These are phyloP conservation scores for Tiliacea citrago DNA, from an alignment of 2,888 invertebrate genomes.

Conservation along the genomic window DNA sequence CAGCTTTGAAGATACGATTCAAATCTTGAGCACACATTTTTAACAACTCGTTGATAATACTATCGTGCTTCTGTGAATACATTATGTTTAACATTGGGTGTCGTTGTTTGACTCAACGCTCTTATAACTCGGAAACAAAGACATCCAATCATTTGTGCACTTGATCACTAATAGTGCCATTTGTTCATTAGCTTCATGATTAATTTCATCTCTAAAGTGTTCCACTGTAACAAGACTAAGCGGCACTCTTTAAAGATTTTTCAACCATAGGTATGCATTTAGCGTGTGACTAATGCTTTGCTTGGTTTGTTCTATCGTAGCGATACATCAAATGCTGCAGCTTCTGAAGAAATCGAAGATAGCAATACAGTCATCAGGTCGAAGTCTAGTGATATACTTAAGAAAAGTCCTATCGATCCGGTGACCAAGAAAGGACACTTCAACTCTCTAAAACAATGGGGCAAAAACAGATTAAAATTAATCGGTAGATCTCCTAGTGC, in stretches of 20 bases:
- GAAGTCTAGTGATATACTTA: slow-evolving; percentile 94
- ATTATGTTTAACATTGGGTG: slow-evolving; percentile 86
- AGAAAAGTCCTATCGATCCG: slow-evolving; percentile 92
- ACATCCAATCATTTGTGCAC: slow-evolving; percentile 87
- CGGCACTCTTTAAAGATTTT: slow-evolving; percentile 81
- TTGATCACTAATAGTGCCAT: slow-evolving; percentile 89
- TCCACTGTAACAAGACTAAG: slow-evolving; percentile 87
- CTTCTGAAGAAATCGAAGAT: slow-evolving; percentile 89
- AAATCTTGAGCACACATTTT: slow-evolving; percentile 86
- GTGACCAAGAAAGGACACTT: slow-evolving; percentile 92
- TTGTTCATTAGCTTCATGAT: slow-evolving; percentile 89
- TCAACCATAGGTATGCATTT: slow-evolving; percentile 85
- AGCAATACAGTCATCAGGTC: slow-evolving; percentile 91
- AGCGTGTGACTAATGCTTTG: slow-evolving; percentile 91
- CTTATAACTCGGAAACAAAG: slow-evolving; percentile 76
- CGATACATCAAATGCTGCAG: slow-evolving; percentile 89
- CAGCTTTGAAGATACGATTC: slow-evolving; percentile 81
- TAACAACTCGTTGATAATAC: slow-evolving; percentile 86
- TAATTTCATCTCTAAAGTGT: slow-evolving; percentile 83
- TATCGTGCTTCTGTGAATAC: slow-evolving; percentile 89
- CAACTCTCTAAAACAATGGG: slow-evolving; percentile 96
- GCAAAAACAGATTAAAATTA: slow-evolving; percentile 94
- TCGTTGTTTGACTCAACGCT: slow-evolving; percentile 80
- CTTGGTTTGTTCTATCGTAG: slow-evolving; percentile 91
- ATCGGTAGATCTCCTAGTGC: slow-evolving; percentile 92